Evolutionary conservation across 2,113 vertebrate species (phyloP), one percentile per base, ranked within the genome.

Genomic region (Campylomormyrus numenius): DNA sequence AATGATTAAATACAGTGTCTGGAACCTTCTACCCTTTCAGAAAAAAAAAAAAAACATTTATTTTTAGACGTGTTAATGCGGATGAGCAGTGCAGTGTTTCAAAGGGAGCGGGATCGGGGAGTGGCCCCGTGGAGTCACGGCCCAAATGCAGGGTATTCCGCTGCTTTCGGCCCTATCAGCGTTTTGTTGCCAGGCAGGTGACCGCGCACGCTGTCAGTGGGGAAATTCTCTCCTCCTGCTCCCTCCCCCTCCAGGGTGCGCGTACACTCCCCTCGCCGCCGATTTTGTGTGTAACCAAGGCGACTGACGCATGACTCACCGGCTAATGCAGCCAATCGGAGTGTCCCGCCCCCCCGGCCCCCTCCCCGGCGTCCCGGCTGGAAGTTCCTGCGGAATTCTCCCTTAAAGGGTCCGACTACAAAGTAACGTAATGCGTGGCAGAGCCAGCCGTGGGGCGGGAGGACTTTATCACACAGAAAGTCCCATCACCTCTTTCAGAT

Each of bases 201-300:
- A 88, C 35, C 35, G 53, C 39, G 87, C 52, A 80, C 50, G 89
- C 62, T 2, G 17, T 58, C 90, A 19, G 27, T 58, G 89, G 45
- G 56, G 53, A 52, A 66, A 89, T 70, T 17, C 89, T 42, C 62
- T 66, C 45, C 9, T 27, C n/a, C 27, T 13, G 62, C 27, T 31
- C 62, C 62, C 53, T 86, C 83, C 45, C 89, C 45, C 39, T 83
- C 45, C 53, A 27, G 35, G 39, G 50, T 17, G 19, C 89, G 46
- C 83, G 11, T n/a, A 39, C 31, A 39, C 35, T 17, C 2, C 77
- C n/a, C 17, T 11, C 42, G 31, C 58, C 62, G 39, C 88, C 39
- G 83, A 46, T 87, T 91, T 62, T 5, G 21, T 19, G 27, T 39
- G 90, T 90, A 89, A 89, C 91, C 90, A 93, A 90, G 88, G 91